Evolutionary conservation across 2,888 invertebrate genomes (phyloP).

Genomic region (Opisthograptis luteolata): DNA sequence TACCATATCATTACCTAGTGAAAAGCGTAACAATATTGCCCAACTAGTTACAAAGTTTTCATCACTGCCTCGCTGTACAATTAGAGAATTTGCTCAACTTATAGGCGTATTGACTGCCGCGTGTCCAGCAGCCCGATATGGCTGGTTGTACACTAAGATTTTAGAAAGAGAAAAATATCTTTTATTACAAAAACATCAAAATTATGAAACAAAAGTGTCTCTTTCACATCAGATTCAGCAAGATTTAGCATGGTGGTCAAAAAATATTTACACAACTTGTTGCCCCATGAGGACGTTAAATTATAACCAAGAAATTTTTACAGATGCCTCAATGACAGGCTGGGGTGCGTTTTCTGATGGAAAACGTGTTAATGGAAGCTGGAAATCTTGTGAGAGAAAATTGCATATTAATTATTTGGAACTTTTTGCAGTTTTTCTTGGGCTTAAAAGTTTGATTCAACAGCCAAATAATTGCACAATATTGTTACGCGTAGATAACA

Average conservation of each 20-base stretch:
- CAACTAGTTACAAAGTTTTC: conserved; percentile 15
- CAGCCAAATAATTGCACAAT: conserved; percentile 18
- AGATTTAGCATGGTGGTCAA: conserved; percentile 20
- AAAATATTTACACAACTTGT: neutral
- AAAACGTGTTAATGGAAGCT: neutral
- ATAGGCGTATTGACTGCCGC: conserved; percentile 27
- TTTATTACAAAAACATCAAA: neutral
- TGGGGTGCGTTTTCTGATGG: conserved; percentile 3
- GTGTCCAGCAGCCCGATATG: conserved; percentile 32
- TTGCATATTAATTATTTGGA: conserved; percentile 6
- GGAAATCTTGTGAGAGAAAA: neutral
- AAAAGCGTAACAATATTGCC: conserved; percentile 23
- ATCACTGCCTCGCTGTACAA: conserved; percentile 4
- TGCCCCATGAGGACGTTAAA: neutral
- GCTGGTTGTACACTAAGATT: conserved; percentile 30
- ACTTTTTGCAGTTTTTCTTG: conserved; percentile 2
- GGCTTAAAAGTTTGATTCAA: neutral
- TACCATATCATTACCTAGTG: conserved; percentile 11
- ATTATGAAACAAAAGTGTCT: conserved; percentile 14
- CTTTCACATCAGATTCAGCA: conserved; percentile 4
- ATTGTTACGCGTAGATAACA: conserved; percentile 19
- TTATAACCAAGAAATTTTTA: conserved; percentile 1
- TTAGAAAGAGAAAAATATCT: conserved; percentile 31
- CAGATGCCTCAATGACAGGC: conserved; percentile 2
- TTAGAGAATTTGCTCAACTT: conserved; percentile 29